Percentiles rank a stretch among this genome's conserved stretches.
These are phyloP conservation scores for Lissocephala sabroskyi DNA, from an alignment of 2,888 invertebrate genomes.

Conservation along the genomic window DNA sequence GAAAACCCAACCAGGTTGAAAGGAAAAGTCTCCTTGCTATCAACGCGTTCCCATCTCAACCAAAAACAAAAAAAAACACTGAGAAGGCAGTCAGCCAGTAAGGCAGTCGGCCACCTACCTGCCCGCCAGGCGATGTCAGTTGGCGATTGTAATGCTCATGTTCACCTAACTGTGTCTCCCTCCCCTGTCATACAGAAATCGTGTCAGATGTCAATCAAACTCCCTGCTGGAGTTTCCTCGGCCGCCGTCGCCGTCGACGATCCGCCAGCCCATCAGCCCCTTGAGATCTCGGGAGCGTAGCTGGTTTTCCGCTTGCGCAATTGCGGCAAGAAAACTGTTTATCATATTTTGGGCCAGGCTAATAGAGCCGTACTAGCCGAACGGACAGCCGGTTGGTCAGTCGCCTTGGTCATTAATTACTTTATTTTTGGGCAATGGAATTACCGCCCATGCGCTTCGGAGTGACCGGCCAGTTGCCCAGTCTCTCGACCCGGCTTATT, in stretches of 20 bases:
- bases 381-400: slow-evolving; percentile 21
- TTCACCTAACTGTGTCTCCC: slow-evolving; percentile 1
- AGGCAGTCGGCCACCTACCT: too few species aligned
- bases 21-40: slow-evolving; percentile 19
- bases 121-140: neutral
- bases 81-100: slow-evolving; percentile 53
- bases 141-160: slow-evolving; percentile 1
- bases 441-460: slow-evolving; percentile 50
- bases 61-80: slow-evolving; percentile 2
- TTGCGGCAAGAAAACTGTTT: slow-evolving; percentile 41
- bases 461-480: slow-evolving; percentile 7
- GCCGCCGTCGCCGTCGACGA: too few species aligned
- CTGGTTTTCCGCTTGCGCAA: slow-evolving; percentile 12
- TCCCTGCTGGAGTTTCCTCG: slow-evolving; percentile 39
- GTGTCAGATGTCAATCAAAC: slow-evolving; percentile 63
- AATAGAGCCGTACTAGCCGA: slow-evolving; percentile 52
- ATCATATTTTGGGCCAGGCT: slow-evolving; percentile 47
- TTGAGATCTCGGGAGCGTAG: neutral
- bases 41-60: slow-evolving; percentile 38
- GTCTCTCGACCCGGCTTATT: slow-evolving; percentile 34
- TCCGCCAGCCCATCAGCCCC: too few species aligned
- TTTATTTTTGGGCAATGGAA: slow-evolving; percentile 47
- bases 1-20: slow-evolving; percentile 30
- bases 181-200: neutral
- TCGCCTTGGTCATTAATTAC: slow-evolving; percentile 50